Base-by-base conservation (phyloP, 2,797 vertebrate genomes). In the Nannoperca australis region DNA sequence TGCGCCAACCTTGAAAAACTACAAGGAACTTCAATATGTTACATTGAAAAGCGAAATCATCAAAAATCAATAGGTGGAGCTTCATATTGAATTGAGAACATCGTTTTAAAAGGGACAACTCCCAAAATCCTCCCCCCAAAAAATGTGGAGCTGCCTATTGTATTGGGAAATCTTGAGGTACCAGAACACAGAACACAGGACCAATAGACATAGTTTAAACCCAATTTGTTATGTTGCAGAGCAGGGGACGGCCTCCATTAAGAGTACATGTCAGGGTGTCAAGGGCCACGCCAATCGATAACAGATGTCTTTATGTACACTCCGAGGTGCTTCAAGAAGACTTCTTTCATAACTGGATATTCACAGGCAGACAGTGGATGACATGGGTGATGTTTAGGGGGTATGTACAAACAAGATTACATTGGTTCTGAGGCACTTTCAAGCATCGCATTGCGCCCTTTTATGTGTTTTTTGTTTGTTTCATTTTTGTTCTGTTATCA, bases 161-260 rank as follows among this genome's bases (percentile, higher is more conserved):
- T 9, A 12, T 12, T 55, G 4, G 20, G 55, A n/a, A 20, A 36
- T 38, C n/a, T 42, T 42, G 20, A 45, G 13, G 30, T 2, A 11
- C 9, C 18, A 47, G 58, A 50, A 13, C 45, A 40, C 45, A 51
- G 13, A 50, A 15, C 66, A 65, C 34, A 38, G 58, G 78, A 72
- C 49, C 54, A 47, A 42, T 11, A 70, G 45, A 64, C 49, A 45
- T 45, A 68, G 65, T 79, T 81, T 90, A 76, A 90, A 87, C 62
- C 73, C 76, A 73, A 75, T 92, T 89, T 88, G 82, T 82, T 82
- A 40, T 85, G 70, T 85, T 84, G 63, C 61, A 62, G 63, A 78
- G 68, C 77, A 80, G 78, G 81, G 80, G 75, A 68, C 45, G 34
- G 71, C 75, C 56, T 86, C 71, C 76, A 85, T 85, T 86, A 86